Conservation (phyloP, 2,888 invertebrate species). For the Ichneumoninae sp. region DNA sequence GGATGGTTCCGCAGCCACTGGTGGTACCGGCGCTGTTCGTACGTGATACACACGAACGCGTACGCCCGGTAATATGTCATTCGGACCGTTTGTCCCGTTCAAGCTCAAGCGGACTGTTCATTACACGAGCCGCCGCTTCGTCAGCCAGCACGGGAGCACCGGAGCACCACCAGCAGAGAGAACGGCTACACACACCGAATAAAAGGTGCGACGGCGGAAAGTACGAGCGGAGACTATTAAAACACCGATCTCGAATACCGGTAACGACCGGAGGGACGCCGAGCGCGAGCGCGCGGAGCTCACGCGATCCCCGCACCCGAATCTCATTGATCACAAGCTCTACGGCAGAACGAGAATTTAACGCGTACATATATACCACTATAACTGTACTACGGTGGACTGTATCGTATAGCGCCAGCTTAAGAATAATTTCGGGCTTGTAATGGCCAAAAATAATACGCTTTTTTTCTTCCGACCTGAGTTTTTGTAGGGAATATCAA, state of each 20-base stretch:
- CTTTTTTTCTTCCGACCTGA: constrained; percentile 11
- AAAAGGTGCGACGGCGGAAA: constrained; percentile 63
- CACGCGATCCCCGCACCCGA: constrained; percentile 54
- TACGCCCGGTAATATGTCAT: constrained; percentile 68
- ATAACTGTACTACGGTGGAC: constrained; percentile 21
- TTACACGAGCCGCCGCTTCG: constrained; percentile 70
- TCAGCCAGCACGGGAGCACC: constrained; percentile 64
- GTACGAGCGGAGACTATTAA: constrained; percentile 65
- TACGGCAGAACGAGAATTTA: constrained; percentile 62
- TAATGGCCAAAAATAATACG: not conserved
- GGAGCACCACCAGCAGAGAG: constrained; percentile 42
- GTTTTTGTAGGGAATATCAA: not conserved
- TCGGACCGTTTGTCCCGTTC: constrained; percentile 73
- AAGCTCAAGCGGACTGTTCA: constrained; percentile 75
- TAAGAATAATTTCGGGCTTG: not conserved
- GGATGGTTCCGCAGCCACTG: constrained; percentile 33
- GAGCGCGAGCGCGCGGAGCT: constrained; percentile 5
- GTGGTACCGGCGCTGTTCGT: constrained; percentile 45
- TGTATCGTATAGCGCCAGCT: constrained; percentile 4
- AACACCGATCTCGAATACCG: constrained; percentile 65
- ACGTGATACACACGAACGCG: constrained; percentile 64
- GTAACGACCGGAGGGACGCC: constrained; percentile 61
- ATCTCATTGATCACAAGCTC: constrained; percentile 66
- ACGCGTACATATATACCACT: constrained; percentile 44
- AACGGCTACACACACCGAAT: constrained; percentile 52